Conservation (phyloP, 2,113 vertebrate species). For the Vulpes ferrilata region DNA sequence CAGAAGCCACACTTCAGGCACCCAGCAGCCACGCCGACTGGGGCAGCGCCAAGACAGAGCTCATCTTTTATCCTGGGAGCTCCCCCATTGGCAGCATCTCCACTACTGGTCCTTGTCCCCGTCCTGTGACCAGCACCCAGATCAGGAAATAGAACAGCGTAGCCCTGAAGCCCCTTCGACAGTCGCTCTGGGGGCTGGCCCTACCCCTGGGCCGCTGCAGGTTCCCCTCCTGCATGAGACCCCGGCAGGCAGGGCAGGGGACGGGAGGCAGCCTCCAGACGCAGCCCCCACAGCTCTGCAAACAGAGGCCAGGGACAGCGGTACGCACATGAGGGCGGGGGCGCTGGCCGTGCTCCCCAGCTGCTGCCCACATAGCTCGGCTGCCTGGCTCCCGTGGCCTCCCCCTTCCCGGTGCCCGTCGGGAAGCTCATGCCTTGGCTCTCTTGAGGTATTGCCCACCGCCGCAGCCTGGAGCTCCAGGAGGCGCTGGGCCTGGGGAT, state of each 20-base stretch:
- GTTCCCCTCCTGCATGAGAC: not conserved
- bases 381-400: slow-evolving; percentile 52
- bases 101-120: accelerated
- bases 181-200: accelerated
- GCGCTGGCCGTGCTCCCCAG: not conserved
- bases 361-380: slow-evolving; percentile 62
- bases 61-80: accelerated
- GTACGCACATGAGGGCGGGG: not conserved
- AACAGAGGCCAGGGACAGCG: slow-evolving; percentile 2
- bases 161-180: not conserved
- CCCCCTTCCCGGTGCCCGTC: not conserved
- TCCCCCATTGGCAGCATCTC: accelerated
- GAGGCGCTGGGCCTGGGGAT: accelerated
- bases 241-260: not conserved
- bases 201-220: accelerated
- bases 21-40: accelerated
- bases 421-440: not conserved
- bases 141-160: accelerated
- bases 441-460: not conserved
- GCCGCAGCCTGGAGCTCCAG: not conserved
- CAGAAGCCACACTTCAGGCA: accelerated
- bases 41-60: accelerated
- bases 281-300: slow-evolving; percentile 15
- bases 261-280: not conserved
- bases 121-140: not conserved